phyloP scores from a whole-genome alignment of 2,113 vertebrate species.

The Platysternon megacephalum region DNA sequence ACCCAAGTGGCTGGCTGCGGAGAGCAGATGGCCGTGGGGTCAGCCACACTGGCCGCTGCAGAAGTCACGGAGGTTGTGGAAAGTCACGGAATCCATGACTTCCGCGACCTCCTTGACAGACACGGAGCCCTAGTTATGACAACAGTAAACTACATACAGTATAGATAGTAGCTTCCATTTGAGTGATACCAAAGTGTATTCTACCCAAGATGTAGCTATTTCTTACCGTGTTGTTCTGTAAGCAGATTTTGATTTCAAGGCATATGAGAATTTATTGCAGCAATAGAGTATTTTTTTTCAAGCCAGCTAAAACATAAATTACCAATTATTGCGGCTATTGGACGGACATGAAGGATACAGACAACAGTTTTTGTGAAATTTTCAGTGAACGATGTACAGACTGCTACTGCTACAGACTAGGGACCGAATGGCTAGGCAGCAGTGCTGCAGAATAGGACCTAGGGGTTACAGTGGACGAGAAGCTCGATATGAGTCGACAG shows the following conservation, averaged over 20 bases:
- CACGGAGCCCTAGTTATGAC: neutral
- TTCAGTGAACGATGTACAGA: neutral
- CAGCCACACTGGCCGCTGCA: too few relatives aligned
- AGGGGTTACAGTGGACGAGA: too few relatives aligned
- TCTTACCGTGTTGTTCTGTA: neutral
- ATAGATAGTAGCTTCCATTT: neutral
- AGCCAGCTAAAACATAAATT: neutral
- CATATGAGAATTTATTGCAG: neutral
- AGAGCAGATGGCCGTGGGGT: too few relatives aligned
- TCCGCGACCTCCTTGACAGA: too few relatives aligned
- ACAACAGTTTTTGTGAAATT: neutral
- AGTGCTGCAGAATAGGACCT: too few relatives aligned
- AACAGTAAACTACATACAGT: neutral
- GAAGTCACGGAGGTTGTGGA: too few relatives aligned
- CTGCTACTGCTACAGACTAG: too few relatives aligned
- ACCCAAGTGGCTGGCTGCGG: too few relatives aligned
- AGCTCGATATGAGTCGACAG: too few relatives aligned
- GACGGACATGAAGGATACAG: neutral
- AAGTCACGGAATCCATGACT: too few relatives aligned
- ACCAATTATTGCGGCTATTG: neutral
- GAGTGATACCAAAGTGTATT: neutral
- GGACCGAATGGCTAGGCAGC: too few relatives aligned
- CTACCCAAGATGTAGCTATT: neutral
- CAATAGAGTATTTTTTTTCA: neutral
- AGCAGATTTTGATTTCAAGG: neutral